A percentile compares a stretch with the other conserved stretches of the same genome.
Evolutionary conservation across 1,140 invertebrate species (phyloP).

Genomic region (Drosophila teissieri): DNA sequence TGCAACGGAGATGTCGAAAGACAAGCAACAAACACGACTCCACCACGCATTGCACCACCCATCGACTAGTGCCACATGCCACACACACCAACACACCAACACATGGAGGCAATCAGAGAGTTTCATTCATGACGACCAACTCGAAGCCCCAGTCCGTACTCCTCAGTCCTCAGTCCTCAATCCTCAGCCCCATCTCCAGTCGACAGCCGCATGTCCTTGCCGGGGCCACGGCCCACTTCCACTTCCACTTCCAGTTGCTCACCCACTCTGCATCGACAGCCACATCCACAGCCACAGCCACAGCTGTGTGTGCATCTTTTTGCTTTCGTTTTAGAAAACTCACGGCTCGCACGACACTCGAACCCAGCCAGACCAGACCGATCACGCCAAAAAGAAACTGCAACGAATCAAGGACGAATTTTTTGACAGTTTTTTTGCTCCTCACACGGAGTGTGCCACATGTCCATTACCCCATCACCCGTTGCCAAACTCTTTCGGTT

Average conservation of each 20-base stretch:
- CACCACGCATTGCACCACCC: conserved; percentile 14
- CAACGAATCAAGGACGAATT: conserved; percentile 84
- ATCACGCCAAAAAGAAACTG: conserved; percentile 75
- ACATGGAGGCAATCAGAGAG: conserved; percentile 17
- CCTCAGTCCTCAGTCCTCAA: conserved; percentile 6
- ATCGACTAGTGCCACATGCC: conserved; percentile 3
- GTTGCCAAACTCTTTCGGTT: conserved; percentile 31
- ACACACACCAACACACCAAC: not conserved
- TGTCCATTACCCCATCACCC: not conserved
- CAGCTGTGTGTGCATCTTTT: conserved; percentile 65
- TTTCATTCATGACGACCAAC: conserved; percentile 72
- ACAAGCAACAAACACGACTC: conserved; percentile 48
- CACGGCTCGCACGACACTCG: conserved; percentile 71
- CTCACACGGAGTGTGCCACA: conserved; percentile 18
- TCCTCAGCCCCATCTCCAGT: conserved; percentile 28
- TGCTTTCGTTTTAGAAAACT: conserved; percentile 81
- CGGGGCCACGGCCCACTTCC: conserved; percentile 13
- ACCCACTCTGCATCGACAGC: not conserved
- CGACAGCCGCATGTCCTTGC: conserved; percentile 52
- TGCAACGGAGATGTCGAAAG: conserved; percentile 63
- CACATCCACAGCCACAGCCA: not conserved
- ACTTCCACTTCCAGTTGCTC: not conserved
- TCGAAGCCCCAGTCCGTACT: conserved; percentile 32
- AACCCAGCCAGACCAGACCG: conserved; percentile 24
- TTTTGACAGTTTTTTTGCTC: conserved; percentile 77